Conservation (phyloP, 2,888 invertebrate genomes). For the Acleris sparsana region DNA sequence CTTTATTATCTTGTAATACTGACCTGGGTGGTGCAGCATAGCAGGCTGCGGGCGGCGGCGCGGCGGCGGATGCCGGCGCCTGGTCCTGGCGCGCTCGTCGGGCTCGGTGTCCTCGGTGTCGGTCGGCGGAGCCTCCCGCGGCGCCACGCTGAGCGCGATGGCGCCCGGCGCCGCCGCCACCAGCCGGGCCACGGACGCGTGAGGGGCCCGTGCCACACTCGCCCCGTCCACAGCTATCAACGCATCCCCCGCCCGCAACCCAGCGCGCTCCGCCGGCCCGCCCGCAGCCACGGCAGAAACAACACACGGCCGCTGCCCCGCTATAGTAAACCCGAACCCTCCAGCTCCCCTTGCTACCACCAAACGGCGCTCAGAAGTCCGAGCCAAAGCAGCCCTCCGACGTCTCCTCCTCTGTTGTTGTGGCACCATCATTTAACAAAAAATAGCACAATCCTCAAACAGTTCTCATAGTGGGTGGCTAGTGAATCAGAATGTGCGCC, state of each 20-base stretch:
- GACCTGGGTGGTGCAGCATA: slow-evolving; percentile 70
- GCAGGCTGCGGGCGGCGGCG: slow-evolving; percentile 69
- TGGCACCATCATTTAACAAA: slow-evolving; percentile 67
- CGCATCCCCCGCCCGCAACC: slow-evolving; percentile 95
- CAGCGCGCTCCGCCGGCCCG: slow-evolving; percentile 93
- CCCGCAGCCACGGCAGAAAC: slow-evolving; percentile 95
- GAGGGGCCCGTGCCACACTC: slow-evolving; percentile 95
- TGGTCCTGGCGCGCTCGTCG: slow-evolving; percentile 70
- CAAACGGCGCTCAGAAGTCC: slow-evolving; percentile 89
- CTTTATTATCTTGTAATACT: background rate
- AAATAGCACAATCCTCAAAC: slow-evolving; percentile 30
- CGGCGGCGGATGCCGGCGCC: slow-evolving; percentile 72
- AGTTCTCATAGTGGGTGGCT: slow-evolving; percentile 16
- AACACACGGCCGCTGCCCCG: slow-evolving; percentile 97
- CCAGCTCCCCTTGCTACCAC: slow-evolving; percentile 93
- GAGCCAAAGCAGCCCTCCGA: slow-evolving; percentile 66
- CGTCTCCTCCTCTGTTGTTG: slow-evolving; percentile 77
- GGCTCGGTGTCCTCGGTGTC: slow-evolving; percentile 79
- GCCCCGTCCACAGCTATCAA: slow-evolving; percentile 95
- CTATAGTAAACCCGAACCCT: slow-evolving; percentile 99
- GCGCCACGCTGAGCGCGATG: slow-evolving; percentile 92
- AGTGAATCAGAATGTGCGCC: slow-evolving; percentile 17
- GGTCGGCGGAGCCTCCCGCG: slow-evolving; percentile 72
- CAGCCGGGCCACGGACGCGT: slow-evolving; percentile 95
- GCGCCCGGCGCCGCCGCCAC: slow-evolving; percentile 94